Evolutionary conservation across 1,140 invertebrate species (phyloP).

Genomic region (Streblospio benedicti): DNA sequence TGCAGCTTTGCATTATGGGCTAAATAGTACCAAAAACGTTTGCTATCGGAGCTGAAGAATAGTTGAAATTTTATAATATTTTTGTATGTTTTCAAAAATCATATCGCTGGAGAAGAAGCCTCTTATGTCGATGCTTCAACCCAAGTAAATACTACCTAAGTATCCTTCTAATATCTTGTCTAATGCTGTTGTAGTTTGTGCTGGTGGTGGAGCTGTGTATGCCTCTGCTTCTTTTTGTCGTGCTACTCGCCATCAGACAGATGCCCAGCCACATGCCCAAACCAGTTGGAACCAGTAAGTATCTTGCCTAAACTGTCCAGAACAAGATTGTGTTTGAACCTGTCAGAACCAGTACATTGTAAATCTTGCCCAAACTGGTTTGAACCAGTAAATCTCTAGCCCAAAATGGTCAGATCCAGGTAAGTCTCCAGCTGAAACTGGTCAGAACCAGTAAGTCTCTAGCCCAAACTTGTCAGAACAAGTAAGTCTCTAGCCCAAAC

Average conservation of each 20-base stretch:
- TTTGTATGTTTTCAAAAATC: too few relatives aligned
- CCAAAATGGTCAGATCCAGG: not conserved
- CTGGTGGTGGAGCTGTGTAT: constrained; percentile 49
- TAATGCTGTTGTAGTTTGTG: constrained; percentile 42
- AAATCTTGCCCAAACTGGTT: not conserved
- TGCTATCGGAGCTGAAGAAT: too few relatives aligned
- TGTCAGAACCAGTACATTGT: not conserved
- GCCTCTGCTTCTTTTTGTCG: constrained; percentile 49
- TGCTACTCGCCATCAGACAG: constrained; percentile 44
- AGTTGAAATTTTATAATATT: too few relatives aligned
- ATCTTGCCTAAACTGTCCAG: not conserved
- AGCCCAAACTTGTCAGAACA: too few relatives aligned
- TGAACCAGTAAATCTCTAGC: not conserved
- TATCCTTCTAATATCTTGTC: too few relatives aligned
- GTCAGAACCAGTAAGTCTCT: not conserved
- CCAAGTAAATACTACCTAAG: too few relatives aligned
- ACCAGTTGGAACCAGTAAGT: constrained; percentile 39
- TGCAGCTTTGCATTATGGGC: too few relatives aligned
- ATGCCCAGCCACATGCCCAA: constrained; percentile 45
- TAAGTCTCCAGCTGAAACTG: not conserved
- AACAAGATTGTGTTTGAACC: not conserved
- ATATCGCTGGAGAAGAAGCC: too few relatives aligned
- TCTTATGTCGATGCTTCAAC: too few relatives aligned
- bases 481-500: too few relatives aligned
- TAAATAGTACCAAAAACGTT: too few relatives aligned